Percentiles rank a stretch among this genome's conserved stretches.
Conservation (phyloP, 37 sponge, comb jelly and placozoan genomes). For the Corticium candelabrum region DNA sequence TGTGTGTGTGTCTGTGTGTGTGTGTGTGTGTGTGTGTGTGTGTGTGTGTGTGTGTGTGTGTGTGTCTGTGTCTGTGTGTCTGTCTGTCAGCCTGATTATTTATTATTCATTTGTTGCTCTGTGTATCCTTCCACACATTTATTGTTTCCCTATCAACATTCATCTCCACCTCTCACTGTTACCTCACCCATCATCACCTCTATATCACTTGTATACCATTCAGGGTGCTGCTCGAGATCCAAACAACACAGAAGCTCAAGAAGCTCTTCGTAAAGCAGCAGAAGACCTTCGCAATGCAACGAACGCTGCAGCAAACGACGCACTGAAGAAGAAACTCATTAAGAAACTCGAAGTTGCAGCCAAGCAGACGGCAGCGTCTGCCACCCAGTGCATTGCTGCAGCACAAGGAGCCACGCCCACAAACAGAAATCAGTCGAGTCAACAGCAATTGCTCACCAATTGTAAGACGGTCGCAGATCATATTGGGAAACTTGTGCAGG, state of each 20-base stretch:
- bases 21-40: too few species aligned
- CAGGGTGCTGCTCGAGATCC: constrained; percentile 19
- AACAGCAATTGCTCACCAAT: constrained; percentile 64
- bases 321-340: constrained; percentile 62
- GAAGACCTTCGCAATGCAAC: constrained; percentile 41
- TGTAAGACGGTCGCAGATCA: constrained; percentile 84
- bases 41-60: too few species aligned
- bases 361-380: constrained; percentile 74
- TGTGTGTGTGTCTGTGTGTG: too few species aligned
- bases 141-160: too few species aligned
- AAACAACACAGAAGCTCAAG: constrained; percentile 50
- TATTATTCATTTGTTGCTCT: too few species aligned
- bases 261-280: constrained; percentile 53
- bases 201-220: too few species aligned
- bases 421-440: constrained; percentile 76
- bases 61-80: too few species aligned
- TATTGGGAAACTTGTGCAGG: constrained; percentile 65
- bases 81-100: too few species aligned
- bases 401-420: constrained; percentile 88
- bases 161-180: too few species aligned
- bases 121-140: too few species aligned
- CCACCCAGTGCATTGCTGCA: constrained; percentile 93
- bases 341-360: constrained; percentile 35
- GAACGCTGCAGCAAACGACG: constrained; percentile 17
- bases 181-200: too few species aligned